A percentile compares a stretch with the other conserved stretches of the same genome.
phyloP scores from a whole-genome alignment of 2,888 invertebrate species.

The Noctua comes region DNA sequence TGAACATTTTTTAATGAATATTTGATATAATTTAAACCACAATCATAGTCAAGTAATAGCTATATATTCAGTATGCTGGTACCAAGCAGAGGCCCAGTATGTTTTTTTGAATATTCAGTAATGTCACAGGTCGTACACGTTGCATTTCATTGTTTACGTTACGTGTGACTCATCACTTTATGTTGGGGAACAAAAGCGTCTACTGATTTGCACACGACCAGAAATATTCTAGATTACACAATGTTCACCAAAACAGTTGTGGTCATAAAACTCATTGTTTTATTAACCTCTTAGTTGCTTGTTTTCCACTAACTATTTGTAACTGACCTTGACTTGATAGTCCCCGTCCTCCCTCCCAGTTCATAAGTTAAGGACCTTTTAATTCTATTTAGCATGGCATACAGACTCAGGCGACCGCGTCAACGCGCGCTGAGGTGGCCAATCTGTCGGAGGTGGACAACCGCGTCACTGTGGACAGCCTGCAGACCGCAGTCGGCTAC shows the following conservation, averaged over 20 bases:
- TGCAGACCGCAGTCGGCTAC: conserved; percentile 95
- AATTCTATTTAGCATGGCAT: conserved; percentile 93
- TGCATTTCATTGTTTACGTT: conserved; percentile 73
- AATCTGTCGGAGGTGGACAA: conserved; percentile 95
- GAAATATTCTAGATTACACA: conserved; percentile 52
- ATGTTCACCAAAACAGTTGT: conserved; percentile 46
- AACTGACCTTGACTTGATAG: conserved; percentile 70
- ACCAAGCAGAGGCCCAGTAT: conserved; percentile 62
- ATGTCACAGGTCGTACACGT: conserved; percentile 74
- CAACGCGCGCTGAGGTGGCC: conserved; percentile 94
- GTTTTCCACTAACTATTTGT: conserved; percentile 59
- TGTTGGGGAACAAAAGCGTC: conserved; percentile 48
- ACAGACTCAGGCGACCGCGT: conserved; percentile 95
- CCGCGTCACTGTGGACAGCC: conserved; percentile 92
- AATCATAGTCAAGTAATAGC: conserved; percentile 36
- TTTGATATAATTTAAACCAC: conserved; percentile 11
- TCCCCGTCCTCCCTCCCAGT: conserved; percentile 76
- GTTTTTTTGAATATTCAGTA: conserved; percentile 76
- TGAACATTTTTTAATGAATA: conserved; percentile 2
- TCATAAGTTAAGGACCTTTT: conserved; percentile 82
- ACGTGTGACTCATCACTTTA: conserved; percentile 77
- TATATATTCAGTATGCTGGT: conserved; percentile 41
- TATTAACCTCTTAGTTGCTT: conserved; percentile 54
- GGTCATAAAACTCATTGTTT: conserved; percentile 39
- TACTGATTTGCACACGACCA: conserved; percentile 43